Base-by-base conservation (phyloP, 2,888 invertebrate species). In the Rhagonycha lutea region DNA sequence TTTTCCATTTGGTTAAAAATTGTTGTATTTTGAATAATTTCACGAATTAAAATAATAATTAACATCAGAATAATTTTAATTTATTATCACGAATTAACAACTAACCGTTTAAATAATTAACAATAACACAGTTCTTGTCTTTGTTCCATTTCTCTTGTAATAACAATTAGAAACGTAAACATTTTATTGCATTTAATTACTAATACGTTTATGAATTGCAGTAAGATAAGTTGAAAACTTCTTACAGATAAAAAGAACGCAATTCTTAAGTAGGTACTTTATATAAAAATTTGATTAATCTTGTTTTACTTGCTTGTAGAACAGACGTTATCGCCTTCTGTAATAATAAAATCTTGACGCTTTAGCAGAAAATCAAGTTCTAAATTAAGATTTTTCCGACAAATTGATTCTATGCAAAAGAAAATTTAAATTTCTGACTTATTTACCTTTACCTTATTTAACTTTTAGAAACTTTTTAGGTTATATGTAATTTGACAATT, bases 231-330 rank as follows among this genome's bases (percentile, higher is more conserved):
- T 2, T 47, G n/a, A 47, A n/a, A 47, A 47, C 2, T 47, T n/a
- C 7, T 28, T 7, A 2, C 7, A 47, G 47, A n/a, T n/a, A 47
- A 47, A n/a, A 4, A 1, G 18, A 47, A 4, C n/a, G 47, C n/a
- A 47, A n/a, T 47, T n/a, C 47, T 47, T 28, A 28, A 8, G 28
- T 28, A n/a, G 12, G 47, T 47, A n/a, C 47, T 69, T 69, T 23
- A 69, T 26, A 69, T 61, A 69, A 61, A 61, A 26, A 24, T 28
- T 69, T 18, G 61, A 18, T 23, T 70, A 70, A 70, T 32, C 70
- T 47, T 65, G 24, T 65, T 71, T 71, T 23, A 71, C 70, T 71
- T 71, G 24, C 47, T 18, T 18, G 18, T 18, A 18, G 65, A 71
- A 71, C 65, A 63, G 63, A 32, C 70, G 32, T 71, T 69, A 26